Evolutionary conservation across 2,888 invertebrate genomes (phyloP).

Genomic region (Crioceris asparagi): DNA sequence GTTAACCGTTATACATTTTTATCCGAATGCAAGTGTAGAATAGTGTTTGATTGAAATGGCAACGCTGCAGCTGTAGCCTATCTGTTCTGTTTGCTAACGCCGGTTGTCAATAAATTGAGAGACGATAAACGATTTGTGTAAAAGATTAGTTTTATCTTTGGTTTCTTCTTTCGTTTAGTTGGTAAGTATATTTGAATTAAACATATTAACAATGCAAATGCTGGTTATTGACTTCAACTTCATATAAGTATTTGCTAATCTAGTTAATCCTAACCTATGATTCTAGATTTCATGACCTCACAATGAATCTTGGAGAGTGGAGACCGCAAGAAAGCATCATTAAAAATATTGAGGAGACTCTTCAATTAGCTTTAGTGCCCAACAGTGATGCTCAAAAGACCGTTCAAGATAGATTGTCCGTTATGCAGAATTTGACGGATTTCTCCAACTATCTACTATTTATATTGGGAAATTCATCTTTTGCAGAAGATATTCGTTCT

Average conservation of each 20-base stretch:
- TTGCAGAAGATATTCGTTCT: slow-evolving; percentile 94
- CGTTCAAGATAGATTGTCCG: slow-evolving; percentile 97
- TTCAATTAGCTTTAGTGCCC: slow-evolving; percentile 96
- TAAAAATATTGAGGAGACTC: slow-evolving; percentile 86
- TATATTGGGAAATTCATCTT: slow-evolving; percentile 86
- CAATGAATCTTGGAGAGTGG: slow-evolving; percentile 61
- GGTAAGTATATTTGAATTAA: too few relatives aligned
- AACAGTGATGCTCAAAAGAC: slow-evolving; percentile 90
- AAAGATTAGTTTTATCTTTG: too few relatives aligned
- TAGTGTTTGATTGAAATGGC: too few relatives aligned
- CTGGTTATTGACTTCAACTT: too few relatives aligned
- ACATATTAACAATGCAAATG: too few relatives aligned
- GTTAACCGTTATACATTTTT: too few relatives aligned
- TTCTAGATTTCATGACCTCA: slow-evolving; percentile 8
- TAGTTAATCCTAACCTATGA: slow-evolving; percentile 1
- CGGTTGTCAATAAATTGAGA: slow-evolving; percentile 18
- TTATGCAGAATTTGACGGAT: slow-evolving; percentile 92
- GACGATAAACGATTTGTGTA: too few relatives aligned
- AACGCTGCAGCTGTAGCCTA: too few relatives aligned
- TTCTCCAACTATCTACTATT: slow-evolving; percentile 98
- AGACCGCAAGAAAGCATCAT: slow-evolving; percentile 92
- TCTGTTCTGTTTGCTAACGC: slow-evolving; percentile 16
- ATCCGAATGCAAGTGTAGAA: too few relatives aligned
- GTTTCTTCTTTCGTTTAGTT: too few relatives aligned
- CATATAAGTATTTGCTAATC: too few relatives aligned